phyloP scores from a whole-genome alignment of 2,888 invertebrate species.

The Crocallis elinguaria region DNA sequence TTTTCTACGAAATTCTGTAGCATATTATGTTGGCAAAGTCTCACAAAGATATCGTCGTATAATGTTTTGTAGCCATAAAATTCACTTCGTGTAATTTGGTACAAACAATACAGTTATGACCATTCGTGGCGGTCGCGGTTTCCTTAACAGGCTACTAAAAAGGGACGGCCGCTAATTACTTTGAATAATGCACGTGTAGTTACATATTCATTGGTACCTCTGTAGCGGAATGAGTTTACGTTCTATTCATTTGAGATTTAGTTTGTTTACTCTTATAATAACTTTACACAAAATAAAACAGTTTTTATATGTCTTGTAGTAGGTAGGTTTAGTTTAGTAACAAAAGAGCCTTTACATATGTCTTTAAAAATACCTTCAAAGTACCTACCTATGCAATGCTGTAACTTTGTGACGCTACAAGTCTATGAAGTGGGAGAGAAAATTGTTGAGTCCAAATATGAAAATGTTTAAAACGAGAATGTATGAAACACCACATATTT shows the following conservation, averaged over 20 bases:
- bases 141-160: conserved; percentile 58
- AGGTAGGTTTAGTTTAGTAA: no score
- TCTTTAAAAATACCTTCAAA: no score
- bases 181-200: conserved; percentile 63
- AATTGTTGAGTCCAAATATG: no score
- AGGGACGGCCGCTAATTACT: conserved; percentile 68
- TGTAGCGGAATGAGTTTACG: conserved; percentile 42
- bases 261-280: neutral
- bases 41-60: neutral
- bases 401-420: no score
- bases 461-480: no score
- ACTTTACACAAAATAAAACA: no score
- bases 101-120: conserved; percentile 58
- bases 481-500: no score
- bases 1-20: conserved; percentile 4
- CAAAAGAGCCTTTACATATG: no score
- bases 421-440: no score
- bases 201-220: conserved; percentile 52
- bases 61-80: conserved; percentile 9
- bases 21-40: conserved; percentile 1
- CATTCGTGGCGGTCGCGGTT: conserved; percentile 54
- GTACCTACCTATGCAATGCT: no score
- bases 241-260: conserved; percentile 31
- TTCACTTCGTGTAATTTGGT: conserved; percentile 21
- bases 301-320: no score